phyloP scores from a whole-genome alignment of 2,888 invertebrate genomes.

The Microctonus brassicae region DNA sequence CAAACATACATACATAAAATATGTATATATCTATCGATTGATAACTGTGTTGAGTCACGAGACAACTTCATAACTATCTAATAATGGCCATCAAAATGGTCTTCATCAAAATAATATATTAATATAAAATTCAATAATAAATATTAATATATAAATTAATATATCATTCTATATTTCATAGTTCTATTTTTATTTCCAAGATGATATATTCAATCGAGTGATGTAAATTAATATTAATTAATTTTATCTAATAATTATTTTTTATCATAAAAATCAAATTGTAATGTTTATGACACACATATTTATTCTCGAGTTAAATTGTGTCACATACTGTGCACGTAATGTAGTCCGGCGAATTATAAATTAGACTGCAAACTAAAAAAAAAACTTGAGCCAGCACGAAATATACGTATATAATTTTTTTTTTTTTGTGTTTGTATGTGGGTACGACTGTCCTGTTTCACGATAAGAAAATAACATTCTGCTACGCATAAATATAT shows the following conservation, averaged over 20 bases:
- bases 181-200: too few species aligned
- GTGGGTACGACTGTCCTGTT: conserved; percentile 1
- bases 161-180: too few species aligned
- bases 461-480: conserved; percentile 27
- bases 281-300: background rate
- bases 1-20: background rate
- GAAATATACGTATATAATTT: background rate
- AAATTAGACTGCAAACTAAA: background rate
- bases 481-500: conserved; percentile 22
- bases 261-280: background rate
- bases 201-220: too few species aligned
- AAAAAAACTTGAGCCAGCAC: background rate
- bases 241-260: background rate
- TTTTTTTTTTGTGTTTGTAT: background rate
- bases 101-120: background rate
- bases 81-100: background rate
- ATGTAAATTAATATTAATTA: background rate
- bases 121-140: too few species aligned
- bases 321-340: background rate
- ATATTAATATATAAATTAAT: too few species aligned
- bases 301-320: background rate
- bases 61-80: background rate
- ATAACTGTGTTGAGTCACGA: background rate
- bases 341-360: background rate
- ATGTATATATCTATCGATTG: background rate